Evolutionary conservation across 2,888 invertebrate species (phyloP).

Genomic region (Cartodere bifasciata): DNA sequence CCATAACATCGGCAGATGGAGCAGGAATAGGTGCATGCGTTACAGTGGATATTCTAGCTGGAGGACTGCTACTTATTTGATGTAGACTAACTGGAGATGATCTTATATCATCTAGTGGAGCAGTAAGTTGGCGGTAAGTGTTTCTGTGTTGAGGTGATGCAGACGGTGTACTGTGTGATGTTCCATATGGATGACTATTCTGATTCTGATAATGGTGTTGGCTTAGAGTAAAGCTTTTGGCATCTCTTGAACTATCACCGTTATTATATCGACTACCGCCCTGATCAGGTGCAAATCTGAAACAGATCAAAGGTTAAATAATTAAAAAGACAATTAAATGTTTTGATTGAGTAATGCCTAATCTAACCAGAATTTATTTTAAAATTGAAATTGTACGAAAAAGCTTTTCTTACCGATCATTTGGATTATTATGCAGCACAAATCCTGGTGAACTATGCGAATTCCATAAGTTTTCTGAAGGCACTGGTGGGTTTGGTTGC

Average conservation of each 20-base stretch:
- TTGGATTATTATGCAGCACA: constrained; percentile 44
- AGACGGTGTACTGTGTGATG: constrained; percentile 39
- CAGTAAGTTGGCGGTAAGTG: constrained; percentile 44
- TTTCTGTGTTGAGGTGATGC: constrained; percentile 55
- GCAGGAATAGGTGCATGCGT: constrained; percentile 49
- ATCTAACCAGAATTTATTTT: not conserved
- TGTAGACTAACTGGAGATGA: constrained; percentile 11
- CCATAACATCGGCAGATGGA: constrained; percentile 74
- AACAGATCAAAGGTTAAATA: too few species aligned
- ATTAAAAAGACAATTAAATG: too few species aligned
- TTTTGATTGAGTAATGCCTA: not conserved
- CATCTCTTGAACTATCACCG: too few species aligned
- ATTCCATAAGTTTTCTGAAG: constrained; percentile 5
- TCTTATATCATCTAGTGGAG: constrained; percentile 29
- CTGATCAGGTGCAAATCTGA: too few species aligned
- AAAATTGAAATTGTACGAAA: not conserved
- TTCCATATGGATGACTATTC: constrained; percentile 40
- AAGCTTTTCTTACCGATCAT: constrained; percentile 4
- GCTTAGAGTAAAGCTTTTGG: constrained; percentile 47
- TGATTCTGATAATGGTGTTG: constrained; percentile 35
- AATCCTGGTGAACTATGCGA: constrained; percentile 40
- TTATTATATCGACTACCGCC: too few species aligned
- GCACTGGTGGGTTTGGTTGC: constrained; percentile 21
- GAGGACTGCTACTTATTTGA: constrained; percentile 29
- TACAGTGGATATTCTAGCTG: constrained; percentile 26